A percentile compares a stretch with the other conserved stretches of the same genome.
These are phyloP conservation scores for Opisthograptis luteolata DNA, from an alignment of 2,888 invertebrate species.

Conservation along the genomic window DNA sequence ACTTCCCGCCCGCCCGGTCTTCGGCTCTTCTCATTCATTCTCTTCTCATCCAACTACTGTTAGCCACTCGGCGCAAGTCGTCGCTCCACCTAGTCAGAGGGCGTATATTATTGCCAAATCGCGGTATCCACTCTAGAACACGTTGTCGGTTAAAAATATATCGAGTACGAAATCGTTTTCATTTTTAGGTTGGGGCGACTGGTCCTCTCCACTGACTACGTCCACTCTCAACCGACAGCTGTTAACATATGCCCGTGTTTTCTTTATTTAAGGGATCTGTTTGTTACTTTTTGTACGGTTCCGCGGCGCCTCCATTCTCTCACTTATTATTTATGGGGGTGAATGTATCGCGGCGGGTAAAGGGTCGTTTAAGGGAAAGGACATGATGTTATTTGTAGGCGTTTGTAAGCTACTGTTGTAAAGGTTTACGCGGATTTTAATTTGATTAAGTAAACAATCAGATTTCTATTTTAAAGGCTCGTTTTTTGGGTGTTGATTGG, in stretches of 20 bases:
- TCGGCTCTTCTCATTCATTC: too few species aligned
- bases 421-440: neutral
- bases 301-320: slow-evolving; percentile 80
- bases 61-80: too few species aligned
- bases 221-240: slow-evolving; percentile 65
- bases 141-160: too few species aligned
- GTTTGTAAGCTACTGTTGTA: neutral
- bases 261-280: slow-evolving; percentile 83
- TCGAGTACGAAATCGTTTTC: too few species aligned
- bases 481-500: too few species aligned
- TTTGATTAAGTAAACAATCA: neutral
- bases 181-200: too few species aligned
- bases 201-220: slow-evolving; percentile 3
- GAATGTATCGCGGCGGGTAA: slow-evolving; percentile 61
- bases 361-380: slow-evolving; percentile 40
- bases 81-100: too few species aligned
- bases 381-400: slow-evolving; percentile 6
- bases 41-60: too few species aligned
- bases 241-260: slow-evolving; percentile 82
- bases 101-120: too few species aligned
- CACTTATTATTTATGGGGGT: slow-evolving; percentile 80
- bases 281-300: slow-evolving; percentile 82
- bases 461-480: too few species aligned
- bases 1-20: too few species aligned
- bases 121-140: too few species aligned